phyloP scores from a whole-genome alignment of 2,113 vertebrate genomes.

The Sceloporus undulatus region DNA sequence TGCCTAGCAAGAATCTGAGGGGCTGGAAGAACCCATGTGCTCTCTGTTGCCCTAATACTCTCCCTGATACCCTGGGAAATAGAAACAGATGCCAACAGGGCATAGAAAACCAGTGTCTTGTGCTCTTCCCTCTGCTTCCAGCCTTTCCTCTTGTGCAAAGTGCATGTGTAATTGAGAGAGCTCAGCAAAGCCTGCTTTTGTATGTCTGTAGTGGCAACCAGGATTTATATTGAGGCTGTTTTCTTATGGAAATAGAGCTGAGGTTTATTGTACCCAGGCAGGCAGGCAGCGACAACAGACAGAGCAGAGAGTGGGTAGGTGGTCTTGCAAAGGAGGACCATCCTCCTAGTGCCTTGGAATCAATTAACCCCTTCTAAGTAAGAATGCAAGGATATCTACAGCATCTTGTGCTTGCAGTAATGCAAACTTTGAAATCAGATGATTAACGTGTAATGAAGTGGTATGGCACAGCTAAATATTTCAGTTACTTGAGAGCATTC shows the following conservation, averaged over 20 bases:
- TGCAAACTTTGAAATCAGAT: neutral
- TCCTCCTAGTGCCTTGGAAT: neutral
- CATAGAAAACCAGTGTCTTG: neutral
- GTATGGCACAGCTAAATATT: neutral
- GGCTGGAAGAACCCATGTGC: neutral
- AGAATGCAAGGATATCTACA: neutral
- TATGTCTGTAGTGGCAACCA: neutral
- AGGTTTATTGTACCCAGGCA: neutral
- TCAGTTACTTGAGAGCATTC: neutral
- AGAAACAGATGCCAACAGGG: neutral
- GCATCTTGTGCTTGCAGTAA: neutral
- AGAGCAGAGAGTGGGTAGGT: too few relatives aligned
- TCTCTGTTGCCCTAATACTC: neutral
- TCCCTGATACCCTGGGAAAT: neutral
- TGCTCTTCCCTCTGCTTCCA: neutral
- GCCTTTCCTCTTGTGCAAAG: neutral
- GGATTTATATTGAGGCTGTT: neutral
- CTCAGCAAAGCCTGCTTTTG: neutral
- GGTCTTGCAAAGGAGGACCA: neutral
- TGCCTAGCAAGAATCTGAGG: neutral
- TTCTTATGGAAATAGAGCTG: constrained; percentile 11
- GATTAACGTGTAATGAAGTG: neutral
- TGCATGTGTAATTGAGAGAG: neutral
- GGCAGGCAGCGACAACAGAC: neutral
- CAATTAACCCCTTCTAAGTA: neutral